A percentile compares a stretch with the other conserved stretches of the same genome.
Evolutionary conservation across 2,888 invertebrate genomes (phyloP).

Genomic region (Sesia bembeciformis): DNA sequence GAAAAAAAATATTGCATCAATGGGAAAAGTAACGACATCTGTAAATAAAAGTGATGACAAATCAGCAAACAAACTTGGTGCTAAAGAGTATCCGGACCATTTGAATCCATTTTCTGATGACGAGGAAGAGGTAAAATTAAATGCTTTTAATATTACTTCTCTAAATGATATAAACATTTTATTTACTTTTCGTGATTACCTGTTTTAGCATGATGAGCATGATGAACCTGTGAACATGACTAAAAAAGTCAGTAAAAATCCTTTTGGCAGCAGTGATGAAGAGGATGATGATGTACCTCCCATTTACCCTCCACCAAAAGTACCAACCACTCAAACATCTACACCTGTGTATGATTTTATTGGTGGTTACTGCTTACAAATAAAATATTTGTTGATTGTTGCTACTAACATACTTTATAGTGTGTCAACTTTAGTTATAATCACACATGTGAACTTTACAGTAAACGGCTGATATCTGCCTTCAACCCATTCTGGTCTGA

Average conservation of each 20-base stretch:
- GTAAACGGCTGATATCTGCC: conserved; percentile 68
- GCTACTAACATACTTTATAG: too few relatives aligned
- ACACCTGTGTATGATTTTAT: conserved; percentile 37
- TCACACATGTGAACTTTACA: conserved; percentile 16
- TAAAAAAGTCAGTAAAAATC: conserved; percentile 75
- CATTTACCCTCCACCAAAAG: conserved; percentile 31
- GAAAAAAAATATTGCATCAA: conserved; percentile 32
- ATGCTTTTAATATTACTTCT: background rate
- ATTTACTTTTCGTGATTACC: background rate
- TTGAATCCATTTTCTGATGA: conserved; percentile 90
- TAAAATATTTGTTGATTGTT: background rate
- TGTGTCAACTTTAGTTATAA: too few relatives aligned
- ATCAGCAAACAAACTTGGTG: conserved; percentile 11
- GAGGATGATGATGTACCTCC: conserved; percentile 66
- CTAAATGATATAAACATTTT: background rate
- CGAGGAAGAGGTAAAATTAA: conserved; percentile 45
- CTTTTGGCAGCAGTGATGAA: conserved; percentile 80
- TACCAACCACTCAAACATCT: conserved; percentile 21
- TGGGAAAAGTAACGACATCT: conserved; percentile 22
- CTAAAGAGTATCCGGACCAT: conserved; percentile 79
- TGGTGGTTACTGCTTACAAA: background rate
- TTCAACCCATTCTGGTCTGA: conserved; percentile 85
- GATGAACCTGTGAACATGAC: conserved; percentile 36
- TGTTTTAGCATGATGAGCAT: conserved; percentile 50
- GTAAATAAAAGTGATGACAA: conserved; percentile 13